These are phyloP conservation scores for Pelagia noctiluca DNA, from an alignment of 30 jellyfish, hydroid and myxozoan species.

Conservation along the genomic window DNA sequence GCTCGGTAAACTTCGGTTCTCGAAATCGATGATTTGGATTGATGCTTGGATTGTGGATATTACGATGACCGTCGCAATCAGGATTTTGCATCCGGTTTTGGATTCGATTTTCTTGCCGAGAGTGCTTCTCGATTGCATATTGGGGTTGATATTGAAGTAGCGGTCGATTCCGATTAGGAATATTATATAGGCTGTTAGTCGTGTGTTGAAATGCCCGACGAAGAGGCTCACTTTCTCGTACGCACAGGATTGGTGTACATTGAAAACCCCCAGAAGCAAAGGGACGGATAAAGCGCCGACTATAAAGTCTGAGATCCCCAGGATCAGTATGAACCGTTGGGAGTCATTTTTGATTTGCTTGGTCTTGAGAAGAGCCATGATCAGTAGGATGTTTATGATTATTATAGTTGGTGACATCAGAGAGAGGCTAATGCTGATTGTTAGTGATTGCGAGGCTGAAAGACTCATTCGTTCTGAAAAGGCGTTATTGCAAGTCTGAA, in stretches of 20 bases:
- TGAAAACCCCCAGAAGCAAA: constrained; percentile 10
- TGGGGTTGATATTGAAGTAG: constrained; percentile 40
- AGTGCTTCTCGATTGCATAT: constrained; percentile 29
- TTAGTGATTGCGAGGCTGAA: constrained; percentile 17
- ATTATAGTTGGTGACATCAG: constrained; percentile 10
- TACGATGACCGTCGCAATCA: constrained; percentile 4
- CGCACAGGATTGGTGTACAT: constrained; percentile 6
- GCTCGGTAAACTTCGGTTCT: constrained; percentile 39
- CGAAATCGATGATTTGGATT: constrained; percentile 20
- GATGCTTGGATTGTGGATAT: constrained; percentile 32
- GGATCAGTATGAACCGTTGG: constrained; percentile 30
- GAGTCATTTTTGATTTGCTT: constrained; percentile 33
- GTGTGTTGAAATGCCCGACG: constrained; percentile 47
- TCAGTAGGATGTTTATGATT: constrained; percentile 9
- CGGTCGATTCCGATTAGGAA: constrained; percentile 47
- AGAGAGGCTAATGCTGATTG: constrained; percentile 3
- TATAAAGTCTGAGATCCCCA: constrained; percentile 48
- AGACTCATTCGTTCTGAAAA: constrained; percentile 26
- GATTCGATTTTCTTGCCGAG: constrained; percentile 16
- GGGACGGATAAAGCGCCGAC: constrained; percentile 47
- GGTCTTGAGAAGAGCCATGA: constrained; percentile 30
- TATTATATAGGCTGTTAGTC: constrained; percentile 43
- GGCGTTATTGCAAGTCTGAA: constrained; percentile 14
- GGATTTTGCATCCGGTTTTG: constrained; percentile 25
- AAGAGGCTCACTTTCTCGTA: constrained; percentile 42